Evolutionary conservation across 2,113 vertebrate species (phyloP).

Genomic region (Microtus oregoni): DNA sequence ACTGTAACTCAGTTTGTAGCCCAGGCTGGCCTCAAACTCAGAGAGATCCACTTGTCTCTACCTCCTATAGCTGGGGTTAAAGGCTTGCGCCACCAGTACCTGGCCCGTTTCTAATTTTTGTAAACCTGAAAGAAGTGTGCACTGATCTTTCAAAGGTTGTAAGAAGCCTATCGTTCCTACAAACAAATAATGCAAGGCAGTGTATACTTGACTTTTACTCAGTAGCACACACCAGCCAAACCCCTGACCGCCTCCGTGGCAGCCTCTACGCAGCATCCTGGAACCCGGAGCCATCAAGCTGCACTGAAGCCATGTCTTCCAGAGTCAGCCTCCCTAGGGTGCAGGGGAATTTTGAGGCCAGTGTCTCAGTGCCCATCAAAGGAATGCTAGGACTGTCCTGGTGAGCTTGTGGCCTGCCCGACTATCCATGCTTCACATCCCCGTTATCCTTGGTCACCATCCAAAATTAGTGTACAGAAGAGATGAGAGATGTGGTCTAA

Average conservation of each 20-base stretch:
- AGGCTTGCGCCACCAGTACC: not conserved
- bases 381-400: not conserved
- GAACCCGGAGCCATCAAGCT: not conserved
- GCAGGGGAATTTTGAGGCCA: not conserved
- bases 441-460: not conserved
- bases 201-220: constrained; percentile 52
- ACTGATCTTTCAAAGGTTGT: constrained; percentile 3
- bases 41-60: not conserved
- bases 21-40: not conserved
- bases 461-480: constrained; percentile 88
- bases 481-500: constrained; percentile 89
- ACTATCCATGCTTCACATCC: not conserved
- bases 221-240: not conserved
- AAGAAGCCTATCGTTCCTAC: constrained; percentile 8
- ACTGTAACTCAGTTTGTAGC: not conserved
- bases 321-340: not conserved
- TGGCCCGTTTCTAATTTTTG: too few relatives aligned
- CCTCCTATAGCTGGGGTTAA: not conserved
- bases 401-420: not conserved
- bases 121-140: not conserved
- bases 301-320: not conserved
- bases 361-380: not conserved
- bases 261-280: not conserved
- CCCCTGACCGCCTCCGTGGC: not conserved
- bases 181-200: constrained; percentile 44